Evolutionary conservation across 2,888 invertebrate genomes (phyloP), one percentile per base, ranked within the genome.

Genomic region (Doris montereyensis): DNA sequence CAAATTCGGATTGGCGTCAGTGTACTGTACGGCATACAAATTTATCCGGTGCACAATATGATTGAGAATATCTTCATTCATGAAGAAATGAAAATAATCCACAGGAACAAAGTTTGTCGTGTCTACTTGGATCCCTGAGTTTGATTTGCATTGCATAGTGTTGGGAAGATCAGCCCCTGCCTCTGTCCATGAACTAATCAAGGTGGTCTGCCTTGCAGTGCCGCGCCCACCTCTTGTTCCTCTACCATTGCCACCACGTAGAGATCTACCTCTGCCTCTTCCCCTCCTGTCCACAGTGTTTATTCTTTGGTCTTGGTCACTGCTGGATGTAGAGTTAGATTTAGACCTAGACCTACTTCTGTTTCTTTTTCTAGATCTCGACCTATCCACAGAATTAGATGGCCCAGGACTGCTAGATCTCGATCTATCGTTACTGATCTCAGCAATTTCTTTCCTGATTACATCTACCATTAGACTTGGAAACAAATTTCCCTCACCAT

Each of bases 11-110:
- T 73, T 52, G 13, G 34, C 32, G 1, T 30, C 58, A 5, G 67
- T 5, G 30, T 34, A 65, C 24, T 74, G 67, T 28, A 58, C 67
- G 3, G 78, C 78, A 57, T 67, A 74, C 26, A 26, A 13, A 30
- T 74, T 78, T 17, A 68, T 78, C 24, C 74, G 57, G 5, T 26
- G 52, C 24, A 74, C 78, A 28, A 78, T 28, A 24, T 32, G 67
- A n/a, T 52, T 65, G n/a, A 73, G 13, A 3, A 74, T 17, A 24
- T 78, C 78, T 28, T 58, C 58, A 21, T 60, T 60, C 21, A 78
- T 34, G 58, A 74, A 78, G 1, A 73, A 21, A 3, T 28, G 28
- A 21, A 74, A 24, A 30, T 58, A 78, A 5, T 73, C 30, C 1
- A 24, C 65, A 24, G 78, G 65, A 3, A 4, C 4, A 41, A 41